Evolutionary conservation across 2,888 invertebrate species (phyloP).

Genomic region (Scrobipalpa atriplicella): DNA sequence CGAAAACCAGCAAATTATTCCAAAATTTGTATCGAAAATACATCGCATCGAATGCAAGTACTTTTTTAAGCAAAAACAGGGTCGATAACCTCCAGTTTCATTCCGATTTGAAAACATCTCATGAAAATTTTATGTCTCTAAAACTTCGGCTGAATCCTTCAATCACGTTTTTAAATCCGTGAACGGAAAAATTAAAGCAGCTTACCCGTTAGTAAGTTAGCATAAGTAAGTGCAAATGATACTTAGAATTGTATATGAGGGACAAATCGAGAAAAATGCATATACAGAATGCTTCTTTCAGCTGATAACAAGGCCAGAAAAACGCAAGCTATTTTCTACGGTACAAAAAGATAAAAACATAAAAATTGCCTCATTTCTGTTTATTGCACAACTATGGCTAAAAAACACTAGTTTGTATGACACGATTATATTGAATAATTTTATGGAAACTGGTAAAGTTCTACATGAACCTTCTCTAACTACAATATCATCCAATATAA

Average conservation of each 20-base stretch:
- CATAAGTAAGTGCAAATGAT: not conserved
- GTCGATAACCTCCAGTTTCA: not conserved
- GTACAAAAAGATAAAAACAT: no score
- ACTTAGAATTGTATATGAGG: constrained; percentile 3
- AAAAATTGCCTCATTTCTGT: no score
- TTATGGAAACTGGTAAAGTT: no score
- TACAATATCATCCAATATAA: no score
- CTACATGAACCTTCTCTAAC: no score
- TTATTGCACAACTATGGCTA: no score
- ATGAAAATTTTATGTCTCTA: constrained; percentile 8
- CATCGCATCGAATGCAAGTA: not conserved
- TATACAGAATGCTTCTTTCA: not conserved
- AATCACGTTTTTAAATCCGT: not conserved
- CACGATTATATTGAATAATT: no score
- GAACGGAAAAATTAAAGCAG: not conserved
- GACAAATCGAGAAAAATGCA: not conserved
- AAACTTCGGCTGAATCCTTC: not conserved
- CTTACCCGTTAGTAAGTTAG: not conserved
- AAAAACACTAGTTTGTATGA: no score
- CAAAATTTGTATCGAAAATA: not conserved
- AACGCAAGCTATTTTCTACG: not conserved
- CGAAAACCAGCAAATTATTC: not conserved
- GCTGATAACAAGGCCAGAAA: not conserved
- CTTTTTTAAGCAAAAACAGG: not conserved
- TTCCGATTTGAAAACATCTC: not conserved